Base-by-base conservation (phyloP, 2,797 vertebrate species). In the Sebastes matsubarae region DNA sequence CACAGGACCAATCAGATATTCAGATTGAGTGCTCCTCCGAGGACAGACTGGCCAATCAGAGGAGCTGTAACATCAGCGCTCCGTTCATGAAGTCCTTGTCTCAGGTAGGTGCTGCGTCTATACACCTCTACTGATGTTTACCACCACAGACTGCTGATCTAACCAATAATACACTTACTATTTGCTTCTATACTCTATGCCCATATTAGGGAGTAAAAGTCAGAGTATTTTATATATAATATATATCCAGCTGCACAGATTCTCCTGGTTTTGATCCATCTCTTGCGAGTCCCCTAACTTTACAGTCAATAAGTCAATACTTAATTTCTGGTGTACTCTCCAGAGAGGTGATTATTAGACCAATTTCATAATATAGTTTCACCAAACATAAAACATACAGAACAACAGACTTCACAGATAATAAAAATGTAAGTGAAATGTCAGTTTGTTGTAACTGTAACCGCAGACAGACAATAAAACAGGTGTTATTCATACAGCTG, bases 51-150 rank as follows among this genome's bases (percentile, higher is more conserved):
- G 89, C 91, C 68, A 91, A 88, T 76, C 91, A 91, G 88, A 96
- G 93, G 86, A 89, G 91, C 80, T 99, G 98, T 89, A 98, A 97
- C 1, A 93, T 99, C 91, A 98, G 97, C 80, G 94, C 96, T 65
- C 97, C 97, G 0, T 98, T 98, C 89, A 96, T 99, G 95, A 96
- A 95, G 71, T 96, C 97, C 29, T 93, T 95, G 86, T 95, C 97
- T 61, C 97, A 97, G 97, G 97, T 98, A 50, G 52, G 72, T 46
- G 0, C 22, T 18, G 27, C 30, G 7, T 16, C 36, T 11, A 4
- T 12, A 12, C 24, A 50, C 38, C 5, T 18, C 11, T 0, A 13
- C 29, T 38, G n/a, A 30, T 61, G 65, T 34, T 50, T 20, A 20
- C 3, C 42, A 50, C 46, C 8, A 50, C 42, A 46, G 42, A 36